phyloP scores from a whole-genome alignment of 1,140 invertebrate species.

The Drosophila repleta region DNA sequence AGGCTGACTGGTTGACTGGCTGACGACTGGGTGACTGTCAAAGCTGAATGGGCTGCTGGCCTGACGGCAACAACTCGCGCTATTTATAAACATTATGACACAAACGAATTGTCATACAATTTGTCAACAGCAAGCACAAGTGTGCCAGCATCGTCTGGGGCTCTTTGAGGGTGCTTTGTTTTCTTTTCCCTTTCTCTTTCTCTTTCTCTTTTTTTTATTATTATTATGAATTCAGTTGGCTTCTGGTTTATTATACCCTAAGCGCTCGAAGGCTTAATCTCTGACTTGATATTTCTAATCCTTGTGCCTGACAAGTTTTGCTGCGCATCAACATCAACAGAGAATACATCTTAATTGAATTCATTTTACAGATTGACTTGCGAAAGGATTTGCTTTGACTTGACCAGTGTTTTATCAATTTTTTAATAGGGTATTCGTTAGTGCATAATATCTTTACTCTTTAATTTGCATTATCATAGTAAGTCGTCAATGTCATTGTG shows the following conservation, averaged over 20 bases:
- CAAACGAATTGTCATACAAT: slow-evolving; percentile 83
- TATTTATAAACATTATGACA: slow-evolving; percentile 83
- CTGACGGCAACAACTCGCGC: slow-evolving; percentile 76
- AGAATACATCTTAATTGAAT: neutral
- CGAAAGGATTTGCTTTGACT: neutral
- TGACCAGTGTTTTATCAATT: neutral
- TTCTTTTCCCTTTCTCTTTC: slow-evolving; percentile 24
- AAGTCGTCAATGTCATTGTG: slow-evolving; percentile 31
- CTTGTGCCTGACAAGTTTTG: slow-evolving; percentile 8
- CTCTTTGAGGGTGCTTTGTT: slow-evolving; percentile 20
- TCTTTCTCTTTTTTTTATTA: slow-evolving; percentile 14
- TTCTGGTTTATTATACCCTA: slow-evolving; percentile 41
- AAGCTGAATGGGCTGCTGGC: slow-evolving; percentile 35
- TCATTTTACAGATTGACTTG: neutral
- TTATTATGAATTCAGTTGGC: slow-evolving; percentile 35
- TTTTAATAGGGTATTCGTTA: neutral
- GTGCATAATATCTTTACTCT: neutral
- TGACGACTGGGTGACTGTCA: slow-evolving; percentile 34
- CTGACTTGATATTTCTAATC: slow-evolving; percentile 16
- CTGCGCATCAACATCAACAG: neutral
- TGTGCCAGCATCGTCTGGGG: slow-evolving; percentile 26
- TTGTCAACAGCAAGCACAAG: slow-evolving; percentile 74
- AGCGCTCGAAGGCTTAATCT: slow-evolving; percentile 39
- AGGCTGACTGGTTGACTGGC: slow-evolving; percentile 9
- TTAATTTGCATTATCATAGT: slow-evolving; percentile 41